Evolutionary conservation across 2,888 invertebrate species (phyloP).

Genomic region (Dynastes maya): DNA sequence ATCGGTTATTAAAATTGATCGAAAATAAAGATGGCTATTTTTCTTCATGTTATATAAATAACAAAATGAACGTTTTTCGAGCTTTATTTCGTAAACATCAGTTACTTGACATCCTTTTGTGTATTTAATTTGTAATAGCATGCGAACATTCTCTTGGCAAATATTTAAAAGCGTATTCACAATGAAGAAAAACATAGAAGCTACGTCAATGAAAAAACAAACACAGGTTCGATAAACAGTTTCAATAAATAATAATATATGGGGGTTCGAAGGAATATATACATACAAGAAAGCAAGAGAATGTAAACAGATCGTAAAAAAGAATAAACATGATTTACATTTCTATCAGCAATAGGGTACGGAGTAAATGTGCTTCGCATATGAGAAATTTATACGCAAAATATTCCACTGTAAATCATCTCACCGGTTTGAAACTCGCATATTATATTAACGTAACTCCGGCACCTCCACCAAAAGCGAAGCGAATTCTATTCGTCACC

Average conservation of each 20-base stretch:
- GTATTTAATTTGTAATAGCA: no score
- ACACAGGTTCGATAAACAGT: slow-evolving; percentile 11
- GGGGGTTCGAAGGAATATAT: slow-evolving; percentile 4
- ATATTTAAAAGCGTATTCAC: no score
- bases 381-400: slow-evolving; percentile 5
- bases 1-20: no score
- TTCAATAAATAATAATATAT: slow-evolving; percentile 39
- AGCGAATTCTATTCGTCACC: not conserved
- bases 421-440: not conserved
- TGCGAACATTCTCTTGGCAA: no score
- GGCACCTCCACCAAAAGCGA: not conserved
- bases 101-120: no score
- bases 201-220: slow-evolving; percentile 24
- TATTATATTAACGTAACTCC: not conserved
- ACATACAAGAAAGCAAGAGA: slow-evolving; percentile 9
- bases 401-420: slow-evolving; percentile 8
- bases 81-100: no score
- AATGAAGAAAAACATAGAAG: no score
- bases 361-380: slow-evolving; percentile 14
- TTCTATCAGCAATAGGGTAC: slow-evolving; percentile 32
- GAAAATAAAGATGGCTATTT: no score
- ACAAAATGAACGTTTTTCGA: no score
- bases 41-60: no score
- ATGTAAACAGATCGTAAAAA: slow-evolving; percentile 25
- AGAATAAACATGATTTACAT: slow-evolving; percentile 44